Percentiles rank a stretch among this genome's conserved stretches.
Conservation (phyloP, 2,797 vertebrate species). For the Oreortyx pictus region DNA sequence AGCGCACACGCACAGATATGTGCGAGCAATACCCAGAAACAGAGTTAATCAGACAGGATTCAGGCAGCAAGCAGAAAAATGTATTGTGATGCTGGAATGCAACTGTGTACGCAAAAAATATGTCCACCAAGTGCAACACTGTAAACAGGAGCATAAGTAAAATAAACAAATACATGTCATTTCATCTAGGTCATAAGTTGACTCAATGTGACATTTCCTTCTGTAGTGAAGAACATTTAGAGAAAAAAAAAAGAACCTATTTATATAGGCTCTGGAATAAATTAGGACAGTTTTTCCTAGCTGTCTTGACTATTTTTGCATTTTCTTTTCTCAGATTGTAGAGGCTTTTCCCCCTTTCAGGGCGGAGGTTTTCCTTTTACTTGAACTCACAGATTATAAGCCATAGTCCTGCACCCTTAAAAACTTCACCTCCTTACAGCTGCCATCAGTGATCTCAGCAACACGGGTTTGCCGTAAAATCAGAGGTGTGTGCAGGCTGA, state of each 20-base stretch:
- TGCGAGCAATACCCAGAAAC: not conserved
- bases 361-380: conserved; percentile 18
- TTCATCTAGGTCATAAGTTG: conserved; percentile 57
- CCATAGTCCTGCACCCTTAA: not conserved
- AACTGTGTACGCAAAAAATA: not conserved
- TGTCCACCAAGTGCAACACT: not conserved
- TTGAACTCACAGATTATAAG: not conserved
- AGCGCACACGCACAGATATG: not conserved
- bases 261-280: conserved; percentile 21
- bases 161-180: conserved; percentile 56
- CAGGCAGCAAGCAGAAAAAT: not conserved
- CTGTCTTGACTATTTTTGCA: conserved; percentile 34
- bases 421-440: fast-evolving
- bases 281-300: not conserved
- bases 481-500: not conserved
- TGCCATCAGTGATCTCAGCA: not conserved
- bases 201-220: conserved; percentile 59
- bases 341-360: not conserved
- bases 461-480: not conserved
- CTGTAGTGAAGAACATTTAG: not conserved
- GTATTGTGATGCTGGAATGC: not conserved
- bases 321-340: not conserved
- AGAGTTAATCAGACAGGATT: not conserved
- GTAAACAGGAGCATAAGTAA: conserved; percentile 49
- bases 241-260: conserved; percentile 13